These are phyloP conservation scores for Lates calcarifer DNA, from an alignment of 2,113 vertebrate genomes.

Conservation along the genomic window DNA sequence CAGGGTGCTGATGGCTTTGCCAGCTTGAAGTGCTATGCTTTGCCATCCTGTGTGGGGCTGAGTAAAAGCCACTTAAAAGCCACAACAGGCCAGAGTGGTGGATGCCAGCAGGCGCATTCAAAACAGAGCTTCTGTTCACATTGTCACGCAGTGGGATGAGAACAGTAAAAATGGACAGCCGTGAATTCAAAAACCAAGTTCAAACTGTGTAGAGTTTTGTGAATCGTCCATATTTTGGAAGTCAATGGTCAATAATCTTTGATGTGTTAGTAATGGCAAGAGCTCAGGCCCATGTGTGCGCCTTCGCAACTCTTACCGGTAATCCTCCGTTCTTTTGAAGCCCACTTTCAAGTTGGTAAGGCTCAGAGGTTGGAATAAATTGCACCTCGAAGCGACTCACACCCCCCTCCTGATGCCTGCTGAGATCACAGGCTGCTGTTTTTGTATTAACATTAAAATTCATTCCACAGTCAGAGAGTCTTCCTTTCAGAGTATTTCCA, in stretches of 20 bases:
- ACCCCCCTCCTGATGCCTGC: conserved; percentile 77
- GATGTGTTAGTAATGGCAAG: conserved; percentile 63
- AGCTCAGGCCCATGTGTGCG: conserved; percentile 36
- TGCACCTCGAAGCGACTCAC: conserved; percentile 79
- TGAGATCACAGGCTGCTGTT: conserved; percentile 84
- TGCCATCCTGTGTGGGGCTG: conserved; percentile 66
- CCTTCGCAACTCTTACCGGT: conserved; percentile 66
- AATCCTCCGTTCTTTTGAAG: conserved; percentile 81
- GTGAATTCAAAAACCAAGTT: conserved; percentile 39
- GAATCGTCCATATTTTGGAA: conserved; percentile 50
- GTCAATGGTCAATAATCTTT: conserved; percentile 73
- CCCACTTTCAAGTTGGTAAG: conserved; percentile 81
- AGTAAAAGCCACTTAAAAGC: conserved; percentile 71
- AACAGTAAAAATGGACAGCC: conserved; percentile 34
- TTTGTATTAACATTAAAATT: conserved; percentile 84
- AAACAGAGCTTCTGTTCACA: conserved; percentile 59
- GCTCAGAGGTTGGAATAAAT: conserved; percentile 81
- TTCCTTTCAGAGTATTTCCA: conserved; percentile 78
- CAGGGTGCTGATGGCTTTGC: conserved; percentile 45
- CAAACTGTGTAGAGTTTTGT: conserved; percentile 32
- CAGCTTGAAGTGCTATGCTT: conserved; percentile 64
- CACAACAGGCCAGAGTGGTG: conserved; percentile 49
- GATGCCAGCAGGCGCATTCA: conserved; percentile 55
- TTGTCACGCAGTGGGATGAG: conserved; percentile 33
- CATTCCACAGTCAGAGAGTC: conserved; percentile 72